A percentile compares a stretch with the other conserved stretches of the same genome.
Conservation (phyloP, 2,888 invertebrate genomes). For the Colletes collaris region DNA sequence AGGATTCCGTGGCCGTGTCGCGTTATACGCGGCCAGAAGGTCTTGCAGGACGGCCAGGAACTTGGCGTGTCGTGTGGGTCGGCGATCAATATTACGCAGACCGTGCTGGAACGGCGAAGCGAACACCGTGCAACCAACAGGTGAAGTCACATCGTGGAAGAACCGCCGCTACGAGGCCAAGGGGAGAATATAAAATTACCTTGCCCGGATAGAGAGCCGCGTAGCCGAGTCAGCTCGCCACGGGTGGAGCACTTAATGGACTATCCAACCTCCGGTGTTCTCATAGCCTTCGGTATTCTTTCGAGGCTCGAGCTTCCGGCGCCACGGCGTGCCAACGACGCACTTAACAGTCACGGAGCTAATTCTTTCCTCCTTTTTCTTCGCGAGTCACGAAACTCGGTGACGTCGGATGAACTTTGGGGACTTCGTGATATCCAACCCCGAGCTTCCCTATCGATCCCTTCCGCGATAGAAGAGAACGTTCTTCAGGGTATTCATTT, state of each 20-base stretch:
- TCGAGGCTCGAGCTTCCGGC: constrained; percentile 34
- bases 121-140: constrained; percentile 65
- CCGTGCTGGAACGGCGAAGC: constrained; percentile 40
- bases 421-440: too few relatives aligned
- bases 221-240: constrained; percentile 34
- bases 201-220: constrained; percentile 36
- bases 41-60: constrained; percentile 45
- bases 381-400: background rate
- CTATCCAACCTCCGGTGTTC: constrained; percentile 35
- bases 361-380: background rate
- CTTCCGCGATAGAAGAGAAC: too few relatives aligned
- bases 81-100: constrained; percentile 67
- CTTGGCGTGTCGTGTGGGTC: constrained; percentile 29
- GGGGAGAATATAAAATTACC: constrained; percentile 71
- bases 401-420: too few relatives aligned
- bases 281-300: constrained; percentile 11
- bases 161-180: constrained; percentile 60
- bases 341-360: background rate
- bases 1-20: constrained; percentile 58
- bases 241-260: constrained; percentile 54
- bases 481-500: too few relatives aligned
- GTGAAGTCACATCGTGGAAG: constrained; percentile 66
- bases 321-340: background rate
- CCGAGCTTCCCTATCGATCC: too few relatives aligned
- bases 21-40: constrained; percentile 58